Conservation (phyloP, 2,888 invertebrate species). For the Oscheius sp. region DNA sequence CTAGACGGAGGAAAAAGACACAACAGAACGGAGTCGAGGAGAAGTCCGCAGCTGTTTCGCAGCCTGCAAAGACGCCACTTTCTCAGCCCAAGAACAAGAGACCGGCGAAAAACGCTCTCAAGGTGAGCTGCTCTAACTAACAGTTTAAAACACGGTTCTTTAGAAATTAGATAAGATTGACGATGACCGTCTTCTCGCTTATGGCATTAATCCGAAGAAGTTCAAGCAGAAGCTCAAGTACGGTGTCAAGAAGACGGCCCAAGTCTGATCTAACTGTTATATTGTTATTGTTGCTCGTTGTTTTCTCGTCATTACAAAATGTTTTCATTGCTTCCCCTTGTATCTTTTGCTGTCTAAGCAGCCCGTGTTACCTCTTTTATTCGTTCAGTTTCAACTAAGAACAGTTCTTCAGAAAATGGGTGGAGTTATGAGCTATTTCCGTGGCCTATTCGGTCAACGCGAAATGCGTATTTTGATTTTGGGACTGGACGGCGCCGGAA, state of each 20-base stretch:
- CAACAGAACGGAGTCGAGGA: background rate
- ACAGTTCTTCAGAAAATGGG: constrained; percentile 76
- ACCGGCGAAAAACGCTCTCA: background rate
- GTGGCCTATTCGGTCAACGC: constrained; percentile 81
- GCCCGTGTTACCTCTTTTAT: background rate
- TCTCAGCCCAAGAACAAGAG: background rate
- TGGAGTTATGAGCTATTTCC: constrained; percentile 95
- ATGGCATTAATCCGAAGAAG: constrained; percentile 90
- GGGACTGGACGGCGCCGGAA: constrained; percentile 79
- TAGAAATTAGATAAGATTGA: constrained; percentile 45
- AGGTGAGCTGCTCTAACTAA: background rate
- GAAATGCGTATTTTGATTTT: constrained; percentile 78
- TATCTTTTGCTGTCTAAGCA: background rate
- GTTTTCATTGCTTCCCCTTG: background rate
- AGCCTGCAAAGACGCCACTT: background rate
- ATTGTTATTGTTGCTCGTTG: constrained; percentile 33
- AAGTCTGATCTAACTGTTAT: constrained; percentile 3
- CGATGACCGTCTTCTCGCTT: constrained; percentile 87
- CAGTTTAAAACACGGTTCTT: background rate
- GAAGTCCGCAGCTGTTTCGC: background rate
- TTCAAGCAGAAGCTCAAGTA: constrained; percentile 81
- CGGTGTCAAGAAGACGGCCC: constrained; percentile 35
- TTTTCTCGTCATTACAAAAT: constrained; percentile 4
- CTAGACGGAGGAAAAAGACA: background rate
- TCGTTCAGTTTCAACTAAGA: background rate